Conservation (phyloP, 2,888 invertebrate genomes). For the Drosophila acutilabella region DNA sequence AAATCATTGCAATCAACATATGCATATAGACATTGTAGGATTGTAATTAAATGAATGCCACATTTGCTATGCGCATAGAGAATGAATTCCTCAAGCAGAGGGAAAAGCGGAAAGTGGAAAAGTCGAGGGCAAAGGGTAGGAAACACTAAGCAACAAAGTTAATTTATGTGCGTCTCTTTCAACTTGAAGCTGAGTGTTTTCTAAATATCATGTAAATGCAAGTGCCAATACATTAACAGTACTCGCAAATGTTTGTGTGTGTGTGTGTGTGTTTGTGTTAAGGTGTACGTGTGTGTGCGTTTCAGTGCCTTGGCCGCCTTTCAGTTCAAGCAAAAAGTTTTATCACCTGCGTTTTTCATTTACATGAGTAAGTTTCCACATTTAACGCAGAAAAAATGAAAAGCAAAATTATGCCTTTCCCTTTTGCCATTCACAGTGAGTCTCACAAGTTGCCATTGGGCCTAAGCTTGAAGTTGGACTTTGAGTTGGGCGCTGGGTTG, state of each 20-base stretch:
- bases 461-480: background rate
- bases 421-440: constrained; percentile 1
- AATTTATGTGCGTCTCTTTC: constrained; percentile 58
- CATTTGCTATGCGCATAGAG: constrained; percentile 57
- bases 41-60: constrained; percentile 55
- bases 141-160: constrained; percentile 45
- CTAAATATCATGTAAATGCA: constrained; percentile 60
- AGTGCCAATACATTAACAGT: constrained; percentile 58
- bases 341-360: constrained; percentile 75
- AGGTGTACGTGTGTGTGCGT: constrained; percentile 10
- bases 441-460: constrained; percentile 4
- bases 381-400: constrained; percentile 65
- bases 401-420: constrained; percentile 69
- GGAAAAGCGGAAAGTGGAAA: background rate
- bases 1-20: constrained; percentile 16
- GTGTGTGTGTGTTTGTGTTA: constrained; percentile 6
- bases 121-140: background rate
- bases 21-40: constrained; percentile 26
- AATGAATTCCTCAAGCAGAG: constrained; percentile 17
- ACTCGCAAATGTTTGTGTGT: constrained; percentile 5
- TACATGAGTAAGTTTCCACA: constrained; percentile 78
- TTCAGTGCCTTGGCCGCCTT: constrained; percentile 36
- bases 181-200: constrained; percentile 48
- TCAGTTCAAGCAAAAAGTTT: constrained; percentile 57
- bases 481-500: background rate